Evolutionary conservation across 2,113 vertebrate genomes (phyloP).

Genomic region (Patagioenas fasciata): DNA sequence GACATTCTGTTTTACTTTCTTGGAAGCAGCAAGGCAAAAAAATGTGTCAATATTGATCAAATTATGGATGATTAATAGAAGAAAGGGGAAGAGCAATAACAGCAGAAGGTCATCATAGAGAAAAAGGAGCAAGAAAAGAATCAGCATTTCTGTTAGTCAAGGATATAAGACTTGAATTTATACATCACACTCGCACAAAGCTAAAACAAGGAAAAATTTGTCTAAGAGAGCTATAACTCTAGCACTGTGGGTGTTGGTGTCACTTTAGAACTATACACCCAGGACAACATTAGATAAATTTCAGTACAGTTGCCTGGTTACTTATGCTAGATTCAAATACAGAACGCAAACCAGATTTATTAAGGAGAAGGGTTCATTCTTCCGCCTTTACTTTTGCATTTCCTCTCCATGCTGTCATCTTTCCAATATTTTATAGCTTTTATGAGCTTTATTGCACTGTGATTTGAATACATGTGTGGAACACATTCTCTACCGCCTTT

Average conservation of each 20-base stretch:
- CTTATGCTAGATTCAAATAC: background rate
- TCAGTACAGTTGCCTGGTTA: background rate
- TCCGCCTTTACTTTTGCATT: slow-evolving; percentile 33
- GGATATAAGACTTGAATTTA: background rate
- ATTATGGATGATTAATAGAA: background rate
- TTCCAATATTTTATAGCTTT: slow-evolving; percentile 27
- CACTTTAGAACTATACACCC: background rate
- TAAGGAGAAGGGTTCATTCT: background rate
- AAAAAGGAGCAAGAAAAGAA: background rate
- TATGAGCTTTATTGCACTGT: background rate
- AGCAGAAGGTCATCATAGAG: background rate
- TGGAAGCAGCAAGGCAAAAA: background rate
- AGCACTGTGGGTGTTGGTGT: background rate
- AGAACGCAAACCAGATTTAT: slow-evolving; percentile 24
- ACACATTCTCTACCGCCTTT: slow-evolving; percentile 7
- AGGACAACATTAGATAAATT: background rate
- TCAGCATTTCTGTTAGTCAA: background rate
- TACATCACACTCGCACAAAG: background rate
- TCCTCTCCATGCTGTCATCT: slow-evolving; percentile 13
- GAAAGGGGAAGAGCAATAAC: background rate
- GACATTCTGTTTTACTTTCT: background rate
- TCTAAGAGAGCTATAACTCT: background rate
- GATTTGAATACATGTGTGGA: slow-evolving; percentile 33
- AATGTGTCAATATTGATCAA: background rate
- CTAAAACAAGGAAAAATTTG: background rate